Base-by-base conservation (phyloP, 2,113 vertebrate genomes). In the Microtus pennsylvanicus region DNA sequence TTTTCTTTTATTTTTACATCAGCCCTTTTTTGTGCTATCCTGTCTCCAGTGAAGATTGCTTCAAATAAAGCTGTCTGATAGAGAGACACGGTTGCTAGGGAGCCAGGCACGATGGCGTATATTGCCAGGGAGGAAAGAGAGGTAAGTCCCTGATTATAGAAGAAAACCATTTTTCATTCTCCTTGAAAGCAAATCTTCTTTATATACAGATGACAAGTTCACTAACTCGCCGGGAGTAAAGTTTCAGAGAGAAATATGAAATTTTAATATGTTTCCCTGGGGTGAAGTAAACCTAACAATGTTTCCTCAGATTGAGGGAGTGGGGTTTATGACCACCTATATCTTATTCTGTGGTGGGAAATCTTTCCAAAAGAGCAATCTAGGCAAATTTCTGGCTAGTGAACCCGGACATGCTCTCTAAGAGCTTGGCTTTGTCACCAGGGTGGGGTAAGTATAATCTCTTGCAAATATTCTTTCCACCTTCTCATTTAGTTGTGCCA, bases 41-140 rank as follows among this genome's bases (percentile, higher is more conserved):
- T 95, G 89, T 91, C 72, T 94, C 38, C 61, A 76, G 92, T 86
- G 75, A 75, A 97, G 80, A 96, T 94, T 94, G 45, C 97, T 95
- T 98, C 96, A 97, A 97, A 97, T 96, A 98, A 98, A 98, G 78
- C 97, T 98, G 91, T 91, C 97, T 98, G 89, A 94, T 97, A 93
- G 86, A 0, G n/a, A 98, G 95, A 91, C 93, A 47, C 12, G 93
- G 98, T 98, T 99, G 98, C 98, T 98, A 98, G 97, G 98, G 98
- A 98, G 98, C 97, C 97, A 94, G 97, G 94, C 97, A 97, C 93
- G 94, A 97, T 95, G 90, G 97, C 86, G 83, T 95, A 96, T 97
- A 98, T 97, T 97, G 97, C 98, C 95, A 97, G 92, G 89, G 96
- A 98, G 96, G 96, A 97, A 98, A 83, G 93, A 98, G 97, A 98